Conservation (phyloP, 2,797 vertebrate species). For the Sebastes hopkinsi region DNA sequence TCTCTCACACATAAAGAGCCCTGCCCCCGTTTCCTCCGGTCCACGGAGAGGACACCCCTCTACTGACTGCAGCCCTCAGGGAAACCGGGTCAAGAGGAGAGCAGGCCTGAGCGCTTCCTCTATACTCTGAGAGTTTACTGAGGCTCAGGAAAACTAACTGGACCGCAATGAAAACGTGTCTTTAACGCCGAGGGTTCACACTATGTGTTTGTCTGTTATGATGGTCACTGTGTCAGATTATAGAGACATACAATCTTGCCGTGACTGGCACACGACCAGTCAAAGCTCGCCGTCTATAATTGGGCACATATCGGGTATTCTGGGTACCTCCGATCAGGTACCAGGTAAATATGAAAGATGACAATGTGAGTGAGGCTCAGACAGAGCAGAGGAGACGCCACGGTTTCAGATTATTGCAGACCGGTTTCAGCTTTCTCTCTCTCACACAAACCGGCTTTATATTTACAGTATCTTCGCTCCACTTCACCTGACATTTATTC, state of each 20-base stretch:
- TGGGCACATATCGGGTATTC: too few species aligned
- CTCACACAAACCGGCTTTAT: not conserved
- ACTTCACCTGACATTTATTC: not conserved
- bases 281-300: not conserved
- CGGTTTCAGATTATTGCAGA: not conserved
- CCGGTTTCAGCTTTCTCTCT: not conserved
- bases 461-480: not conserved
- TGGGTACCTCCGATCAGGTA: not conserved
- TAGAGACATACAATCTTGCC: too few species aligned
- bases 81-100: slow-evolving; percentile 59
- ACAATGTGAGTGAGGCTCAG: not conserved
- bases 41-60: slow-evolving; percentile 70
- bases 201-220: not conserved
- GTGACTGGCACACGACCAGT: not conserved
- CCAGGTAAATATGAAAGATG: not conserved
- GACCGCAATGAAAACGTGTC: not conserved
- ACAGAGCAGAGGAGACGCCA: not conserved
- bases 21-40: slow-evolving; percentile 73
- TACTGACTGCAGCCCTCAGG: slow-evolving; percentile 38
- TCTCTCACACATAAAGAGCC: slow-evolving; percentile 25
- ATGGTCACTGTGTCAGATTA: not conserved
- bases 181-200: not conserved
- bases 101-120: slow-evolving; percentile 47
- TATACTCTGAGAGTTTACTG: not conserved
- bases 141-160: not conserved